phyloP scores from a whole-genome alignment of 1,140 invertebrate genomes.

The Caerostris extrusa region DNA sequence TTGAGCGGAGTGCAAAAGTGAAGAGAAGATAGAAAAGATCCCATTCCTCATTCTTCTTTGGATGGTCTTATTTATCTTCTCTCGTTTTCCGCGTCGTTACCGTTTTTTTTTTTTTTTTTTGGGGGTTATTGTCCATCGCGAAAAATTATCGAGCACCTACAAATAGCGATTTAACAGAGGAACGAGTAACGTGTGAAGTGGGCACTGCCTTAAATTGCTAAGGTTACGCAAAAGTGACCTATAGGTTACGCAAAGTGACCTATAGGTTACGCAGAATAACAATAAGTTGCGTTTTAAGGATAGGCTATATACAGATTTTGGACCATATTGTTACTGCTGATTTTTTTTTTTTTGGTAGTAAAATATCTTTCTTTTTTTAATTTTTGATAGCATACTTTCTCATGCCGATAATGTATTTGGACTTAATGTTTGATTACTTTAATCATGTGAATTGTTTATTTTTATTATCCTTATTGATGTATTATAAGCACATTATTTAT shows the following conservation, averaged over 20 bases:
- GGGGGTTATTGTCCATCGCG: slow-evolving; percentile 15
- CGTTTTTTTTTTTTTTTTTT: slow-evolving; percentile 6
- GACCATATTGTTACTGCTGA: neutral
- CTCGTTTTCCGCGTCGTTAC: slow-evolving; percentile 64
- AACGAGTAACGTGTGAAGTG: slow-evolving; percentile 53
- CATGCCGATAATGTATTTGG: too few species aligned
- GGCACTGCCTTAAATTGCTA: neutral
- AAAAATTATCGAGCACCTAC: slow-evolving; percentile 45
- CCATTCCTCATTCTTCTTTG: slow-evolving; percentile 26
- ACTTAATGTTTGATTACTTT: too few species aligned
- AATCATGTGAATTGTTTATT: too few species aligned
- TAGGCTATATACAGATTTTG: neutral
- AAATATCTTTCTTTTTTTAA: too few species aligned
- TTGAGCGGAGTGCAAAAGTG: slow-evolving; percentile 52
- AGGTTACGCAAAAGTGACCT: neutral
- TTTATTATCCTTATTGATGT: too few species aligned
- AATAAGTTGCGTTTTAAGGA: neutral
- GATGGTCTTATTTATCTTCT: slow-evolving; percentile 61
- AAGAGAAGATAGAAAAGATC: slow-evolving; percentile 52
- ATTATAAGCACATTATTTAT: too few species aligned
- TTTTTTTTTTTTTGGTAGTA: too few species aligned
- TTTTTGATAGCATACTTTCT: too few species aligned
- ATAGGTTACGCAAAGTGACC: neutral
- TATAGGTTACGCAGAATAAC: neutral
- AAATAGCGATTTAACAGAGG: slow-evolving; percentile 46